Evolutionary conservation across 2,797 vertebrate species (phyloP), one percentile per base, ranked within the genome.

Genomic region (Parauchenoglanis punctatus): DNA sequence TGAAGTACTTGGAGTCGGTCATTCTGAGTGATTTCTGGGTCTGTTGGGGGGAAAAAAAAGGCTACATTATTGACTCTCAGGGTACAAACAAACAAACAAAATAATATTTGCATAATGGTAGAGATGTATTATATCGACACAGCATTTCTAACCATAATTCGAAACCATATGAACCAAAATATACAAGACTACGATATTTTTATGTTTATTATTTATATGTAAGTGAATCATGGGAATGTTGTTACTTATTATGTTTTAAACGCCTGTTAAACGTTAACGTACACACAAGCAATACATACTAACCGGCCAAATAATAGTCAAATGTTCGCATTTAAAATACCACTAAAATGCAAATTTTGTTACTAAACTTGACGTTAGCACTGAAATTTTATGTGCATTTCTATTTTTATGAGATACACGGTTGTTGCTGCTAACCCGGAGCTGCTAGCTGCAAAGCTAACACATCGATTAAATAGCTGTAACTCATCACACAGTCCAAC

Each of bases 1-100:
- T 99, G 92, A 99, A 99, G 94, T 99, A 99, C 93, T 99, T 99
- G 91, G 99, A 99, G 95, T 99, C 99, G 15, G 99, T 99, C 99
- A 99, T 99, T 95, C 91, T 94, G 95, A 85, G 89, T 89, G 92
- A 59, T 93, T 93, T 94, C 96, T 86, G 93, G 86, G 90, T 93
- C 93, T 96, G 89, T n/a, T 89, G 25, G 28, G 56, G 67, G 91
- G 12, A 1, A 92, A 92, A 81, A 87, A 5, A 88, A 83, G 40
- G 17, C 18, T 85, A 35, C 20, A 84, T 49, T 31, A 40, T 46
- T 11, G 2, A 31, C 56, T 72, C 1, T 20, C 31, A 75, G 59
- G 44, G 58, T 6, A 8, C 23, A 76, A 11, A 76, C 61, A 83
- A 49, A 63, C 4, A 77, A 1, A 23, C 6, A 11, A 11, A 25